A percentile compares a stretch with the other conserved stretches of the same genome.
These are phyloP conservation scores for Lucifuga dentata DNA, from an alignment of 2,113 vertebrate species.

Conservation along the genomic window DNA sequence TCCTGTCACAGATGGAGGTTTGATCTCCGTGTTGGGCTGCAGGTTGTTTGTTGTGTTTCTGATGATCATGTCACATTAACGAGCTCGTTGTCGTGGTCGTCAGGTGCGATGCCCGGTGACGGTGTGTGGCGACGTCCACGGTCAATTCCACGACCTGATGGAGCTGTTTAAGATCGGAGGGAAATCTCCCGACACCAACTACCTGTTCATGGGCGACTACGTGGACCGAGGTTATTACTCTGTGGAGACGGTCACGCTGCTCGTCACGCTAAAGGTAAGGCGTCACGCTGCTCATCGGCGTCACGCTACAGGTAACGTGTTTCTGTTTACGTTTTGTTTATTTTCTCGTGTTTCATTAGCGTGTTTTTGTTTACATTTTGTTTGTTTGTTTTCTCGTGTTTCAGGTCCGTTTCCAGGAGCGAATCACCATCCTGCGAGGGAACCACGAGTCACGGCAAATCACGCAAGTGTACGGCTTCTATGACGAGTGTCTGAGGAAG, in stretches of 20 bases:
- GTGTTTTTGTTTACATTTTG: rapidly evolving
- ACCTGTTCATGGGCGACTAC: slow-evolving; percentile 83
- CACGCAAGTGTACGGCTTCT: slow-evolving; percentile 82
- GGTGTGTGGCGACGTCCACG: slow-evolving; percentile 81
- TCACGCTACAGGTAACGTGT: too few species aligned
- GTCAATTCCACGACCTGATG: slow-evolving; percentile 83
- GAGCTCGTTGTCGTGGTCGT: not conserved
- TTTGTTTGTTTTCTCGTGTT: too few species aligned
- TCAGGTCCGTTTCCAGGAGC: slow-evolving; percentile 80
- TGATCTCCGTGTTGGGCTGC: too few species aligned
- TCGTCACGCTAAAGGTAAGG: slow-evolving; percentile 82
- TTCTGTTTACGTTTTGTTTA: too few species aligned
- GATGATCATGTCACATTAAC: too few species aligned
- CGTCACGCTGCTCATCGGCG: slow-evolving; percentile 80
- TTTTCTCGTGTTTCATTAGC: too few species aligned
- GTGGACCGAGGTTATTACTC: slow-evolving; percentile 83
- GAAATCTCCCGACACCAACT: slow-evolving; percentile 82
- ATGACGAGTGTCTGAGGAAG: slow-evolving; percentile 82
- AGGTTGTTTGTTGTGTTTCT: too few species aligned
- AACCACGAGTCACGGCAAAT: slow-evolving; percentile 83
- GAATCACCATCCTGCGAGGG: slow-evolving; percentile 81
- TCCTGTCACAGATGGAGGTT: too few species aligned
- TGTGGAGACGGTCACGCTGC: slow-evolving; percentile 82
- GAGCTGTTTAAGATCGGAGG: slow-evolving; percentile 83
- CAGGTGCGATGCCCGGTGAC: slow-evolving; percentile 82